Percentiles rank a stretch among this genome's conserved stretches.
These are phyloP conservation scores for Pyrochroa serraticornis DNA, from an alignment of 2,888 invertebrate species.

Conservation along the genomic window DNA sequence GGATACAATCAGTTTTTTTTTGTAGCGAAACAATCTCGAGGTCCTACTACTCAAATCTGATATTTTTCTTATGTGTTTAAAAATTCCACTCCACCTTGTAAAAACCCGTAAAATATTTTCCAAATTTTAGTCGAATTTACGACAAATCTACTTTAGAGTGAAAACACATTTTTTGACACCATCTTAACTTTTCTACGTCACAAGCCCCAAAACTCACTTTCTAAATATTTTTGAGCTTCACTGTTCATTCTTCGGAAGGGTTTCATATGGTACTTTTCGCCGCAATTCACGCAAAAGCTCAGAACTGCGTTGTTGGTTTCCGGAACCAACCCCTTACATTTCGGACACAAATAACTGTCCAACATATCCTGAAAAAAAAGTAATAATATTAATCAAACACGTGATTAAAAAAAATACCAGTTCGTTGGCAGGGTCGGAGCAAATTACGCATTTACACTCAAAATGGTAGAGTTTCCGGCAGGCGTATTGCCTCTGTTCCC, in stretches of 20 bases:
- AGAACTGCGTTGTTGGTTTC: slow-evolving; percentile 48
- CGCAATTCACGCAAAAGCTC: slow-evolving; percentile 48
- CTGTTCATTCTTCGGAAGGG: slow-evolving; percentile 45
- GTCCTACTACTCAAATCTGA: too few species aligned
- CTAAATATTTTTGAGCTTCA: slow-evolving; percentile 50
- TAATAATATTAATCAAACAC: not conserved
- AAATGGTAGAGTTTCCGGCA: slow-evolving; percentile 79
- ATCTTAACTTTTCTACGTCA: too few species aligned
- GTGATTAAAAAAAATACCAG: slow-evolving; percentile 39
- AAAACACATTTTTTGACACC: too few species aligned
- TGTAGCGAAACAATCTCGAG: too few species aligned
- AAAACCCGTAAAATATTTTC: too few species aligned
- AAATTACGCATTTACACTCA: slow-evolving; percentile 75
- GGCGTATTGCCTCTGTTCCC: slow-evolving; percentile 65
- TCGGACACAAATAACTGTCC: slow-evolving; percentile 54
- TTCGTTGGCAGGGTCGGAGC: slow-evolving; percentile 59
- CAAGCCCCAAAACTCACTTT: slow-evolving; percentile 36
- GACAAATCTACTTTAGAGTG: too few species aligned
- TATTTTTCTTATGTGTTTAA: too few species aligned
- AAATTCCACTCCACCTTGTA: too few species aligned
- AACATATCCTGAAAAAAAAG: slow-evolving; percentile 52
- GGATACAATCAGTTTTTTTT: too few species aligned
- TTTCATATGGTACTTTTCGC: slow-evolving; percentile 41
- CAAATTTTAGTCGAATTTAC: too few species aligned
- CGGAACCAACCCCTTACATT: slow-evolving; percentile 52